Conservation (phyloP, 2,797 vertebrate genomes). For the Notamacropus eugenii region DNA sequence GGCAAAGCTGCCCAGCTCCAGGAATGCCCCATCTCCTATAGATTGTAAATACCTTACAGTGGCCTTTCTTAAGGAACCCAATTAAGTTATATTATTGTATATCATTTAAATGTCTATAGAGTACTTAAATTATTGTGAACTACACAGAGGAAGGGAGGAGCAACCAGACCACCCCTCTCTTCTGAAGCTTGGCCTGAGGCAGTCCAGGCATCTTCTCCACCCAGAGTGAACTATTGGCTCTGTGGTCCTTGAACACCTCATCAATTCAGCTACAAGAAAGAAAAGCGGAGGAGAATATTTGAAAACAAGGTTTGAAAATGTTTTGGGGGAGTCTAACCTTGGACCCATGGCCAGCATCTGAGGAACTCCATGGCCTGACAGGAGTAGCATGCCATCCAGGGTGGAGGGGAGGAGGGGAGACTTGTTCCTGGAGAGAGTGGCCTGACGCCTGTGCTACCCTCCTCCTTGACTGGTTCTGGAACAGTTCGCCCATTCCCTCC, state of each 20-base stretch:
- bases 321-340: not conserved
- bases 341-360: not conserved
- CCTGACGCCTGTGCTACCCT: not conserved
- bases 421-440: not conserved
- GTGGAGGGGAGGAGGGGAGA: not conserved
- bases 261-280: not conserved
- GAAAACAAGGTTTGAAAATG: not conserved
- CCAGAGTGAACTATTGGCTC: constrained; percentile 57
- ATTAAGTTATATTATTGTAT: constrained; percentile 89
- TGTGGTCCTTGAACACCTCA: not conserved
- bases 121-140: constrained; percentile 88
- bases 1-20: constrained; percentile 70
- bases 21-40: constrained; percentile 78
- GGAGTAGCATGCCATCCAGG: not conserved
- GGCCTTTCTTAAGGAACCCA: constrained; percentile 75
- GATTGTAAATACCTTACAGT: constrained; percentile 81
- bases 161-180: not conserved
- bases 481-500: not conserved
- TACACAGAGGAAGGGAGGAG: constrained; percentile 82
- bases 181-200: not conserved
- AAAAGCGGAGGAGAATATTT: not conserved
- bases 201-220: constrained; percentile 69
- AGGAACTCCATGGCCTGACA: not conserved
- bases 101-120: constrained; percentile 86
- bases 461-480: not conserved